phyloP scores from a whole-genome alignment of 2,113 vertebrate genomes.

The Phycodurus eques region DNA sequence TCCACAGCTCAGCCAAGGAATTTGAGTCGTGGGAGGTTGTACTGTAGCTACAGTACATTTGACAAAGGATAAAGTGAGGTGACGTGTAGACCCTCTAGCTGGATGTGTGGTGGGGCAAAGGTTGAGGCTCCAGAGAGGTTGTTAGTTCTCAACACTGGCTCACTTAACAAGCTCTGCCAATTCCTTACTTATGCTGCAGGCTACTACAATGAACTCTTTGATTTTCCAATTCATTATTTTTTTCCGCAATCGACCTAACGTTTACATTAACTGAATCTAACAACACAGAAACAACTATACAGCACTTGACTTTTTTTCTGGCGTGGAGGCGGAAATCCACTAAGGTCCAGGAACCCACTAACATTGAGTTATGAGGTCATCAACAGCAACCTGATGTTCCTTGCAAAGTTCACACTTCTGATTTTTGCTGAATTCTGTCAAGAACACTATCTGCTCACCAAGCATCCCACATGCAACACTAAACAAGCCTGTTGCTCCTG shows the following conservation, averaged over 20 bases:
- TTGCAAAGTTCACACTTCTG: background rate
- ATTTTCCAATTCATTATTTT: slow-evolving; percentile 65
- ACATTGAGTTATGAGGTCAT: slow-evolving; percentile 46
- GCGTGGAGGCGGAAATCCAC: slow-evolving; percentile 49
- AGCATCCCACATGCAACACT: too few relatives aligned
- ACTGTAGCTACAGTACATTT: slow-evolving; percentile 30
- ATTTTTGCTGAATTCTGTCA: background rate
- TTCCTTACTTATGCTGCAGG: slow-evolving; percentile 37
- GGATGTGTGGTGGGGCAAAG: slow-evolving; percentile 44
- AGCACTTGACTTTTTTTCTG: background rate
- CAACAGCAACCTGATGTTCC: slow-evolving; percentile 12
- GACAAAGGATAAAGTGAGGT: slow-evolving; percentile 22
- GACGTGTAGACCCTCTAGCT: slow-evolving; percentile 37
- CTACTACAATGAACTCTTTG: slow-evolving; percentile 52
- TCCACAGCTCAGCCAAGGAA: slow-evolving; percentile 4
- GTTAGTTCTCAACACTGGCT: slow-evolving; percentile 16
- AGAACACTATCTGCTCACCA: background rate
- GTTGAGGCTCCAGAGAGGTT: slow-evolving; percentile 41
- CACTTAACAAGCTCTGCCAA: slow-evolving; percentile 47
- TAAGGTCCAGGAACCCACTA: slow-evolving; percentile 26
- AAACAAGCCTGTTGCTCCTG: too few relatives aligned
- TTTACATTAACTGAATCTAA: slow-evolving; percentile 3
- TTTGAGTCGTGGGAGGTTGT: slow-evolving; percentile 60
- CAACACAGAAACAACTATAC: background rate
- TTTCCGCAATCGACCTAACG: slow-evolving; percentile 17